Conservation (phyloP, 1,140 invertebrate species). For the Stegodyphus mimosarum region DNA sequence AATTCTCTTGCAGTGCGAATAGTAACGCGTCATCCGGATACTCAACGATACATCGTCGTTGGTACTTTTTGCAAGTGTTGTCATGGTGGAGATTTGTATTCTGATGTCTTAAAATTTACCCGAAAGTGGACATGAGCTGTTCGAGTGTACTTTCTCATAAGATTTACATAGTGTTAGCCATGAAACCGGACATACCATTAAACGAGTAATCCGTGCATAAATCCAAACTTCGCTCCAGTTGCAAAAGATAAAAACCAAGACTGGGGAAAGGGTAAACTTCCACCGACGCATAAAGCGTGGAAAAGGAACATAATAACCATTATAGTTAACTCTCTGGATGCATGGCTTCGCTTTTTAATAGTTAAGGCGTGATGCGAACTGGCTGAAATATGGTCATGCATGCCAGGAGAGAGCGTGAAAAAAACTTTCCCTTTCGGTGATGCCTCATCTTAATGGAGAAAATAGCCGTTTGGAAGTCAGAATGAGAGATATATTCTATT, state of each 20-base stretch:
- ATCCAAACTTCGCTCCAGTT: constrained; percentile 17
- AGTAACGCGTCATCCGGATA: no score
- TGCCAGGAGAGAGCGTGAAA: background rate
- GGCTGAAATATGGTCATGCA: constrained; percentile 6
- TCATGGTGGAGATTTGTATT: no score
- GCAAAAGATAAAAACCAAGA: background rate
- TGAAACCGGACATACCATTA: constrained; percentile 19
- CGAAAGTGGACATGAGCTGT: no score
- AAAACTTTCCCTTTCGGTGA: background rate
- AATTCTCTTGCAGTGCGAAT: no score
- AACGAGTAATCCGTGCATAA: background rate
- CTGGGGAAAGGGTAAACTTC: background rate
- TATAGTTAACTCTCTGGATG: constrained; percentile 9
- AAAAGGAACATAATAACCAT: constrained; percentile 3
- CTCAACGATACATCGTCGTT: no score
- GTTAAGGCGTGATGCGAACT: background rate
- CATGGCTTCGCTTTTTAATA: constrained; percentile 6
- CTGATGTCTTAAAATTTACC: no score
- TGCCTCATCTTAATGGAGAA: background rate
- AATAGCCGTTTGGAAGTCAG: no score
- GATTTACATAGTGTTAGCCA: background rate
- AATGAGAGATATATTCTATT: no score
- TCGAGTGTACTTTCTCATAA: no score
- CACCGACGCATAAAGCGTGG: constrained; percentile 11
- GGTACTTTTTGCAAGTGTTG: no score